Evolutionary conservation across 2,888 invertebrate species (phyloP).

Genomic region (Nomada ruficornis): DNA sequence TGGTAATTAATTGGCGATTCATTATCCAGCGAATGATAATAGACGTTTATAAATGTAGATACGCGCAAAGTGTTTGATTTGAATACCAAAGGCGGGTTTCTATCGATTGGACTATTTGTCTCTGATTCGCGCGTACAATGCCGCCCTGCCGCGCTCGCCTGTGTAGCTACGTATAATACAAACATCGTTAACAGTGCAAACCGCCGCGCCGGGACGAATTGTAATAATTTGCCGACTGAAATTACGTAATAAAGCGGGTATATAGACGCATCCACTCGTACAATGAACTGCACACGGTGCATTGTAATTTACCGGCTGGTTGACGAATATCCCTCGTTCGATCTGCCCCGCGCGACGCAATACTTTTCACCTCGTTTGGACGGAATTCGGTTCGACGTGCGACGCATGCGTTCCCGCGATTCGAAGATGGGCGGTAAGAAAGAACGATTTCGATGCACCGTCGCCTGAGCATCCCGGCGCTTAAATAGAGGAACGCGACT

Average conservation of each 20-base stretch:
- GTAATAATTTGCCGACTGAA: slow-evolving; percentile 68
- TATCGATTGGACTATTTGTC: slow-evolving; percentile 62
- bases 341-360: slow-evolving; percentile 13
- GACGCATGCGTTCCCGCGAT: neutral
- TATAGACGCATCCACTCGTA: slow-evolving; percentile 56
- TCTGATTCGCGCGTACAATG: slow-evolving; percentile 57
- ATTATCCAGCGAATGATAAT: slow-evolving; percentile 65
- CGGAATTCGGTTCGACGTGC: slow-evolving; percentile 12
- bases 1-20: slow-evolving; percentile 56
- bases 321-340: slow-evolving; percentile 42
- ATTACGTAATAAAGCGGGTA: slow-evolving; percentile 64
- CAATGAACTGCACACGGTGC: slow-evolving; percentile 56
- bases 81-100: slow-evolving; percentile 58
- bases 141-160: slow-evolving; percentile 7
- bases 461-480: slow-evolving; percentile 34
- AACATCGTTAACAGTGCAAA: slow-evolving; percentile 63
- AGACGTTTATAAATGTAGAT: slow-evolving; percentile 63
- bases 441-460: slow-evolving; percentile 27
- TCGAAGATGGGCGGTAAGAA: neutral
- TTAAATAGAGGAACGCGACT: slow-evolving; percentile 52
- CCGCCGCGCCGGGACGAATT: slow-evolving; percentile 58
- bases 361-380: slow-evolving; percentile 40
- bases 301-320: slow-evolving; percentile 62
- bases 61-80: slow-evolving; percentile 59
- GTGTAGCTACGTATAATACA: slow-evolving; percentile 48